Conservation (phyloP, 53 echinoderm and acorn worm species). For the Apostichopus leukothele region DNA sequence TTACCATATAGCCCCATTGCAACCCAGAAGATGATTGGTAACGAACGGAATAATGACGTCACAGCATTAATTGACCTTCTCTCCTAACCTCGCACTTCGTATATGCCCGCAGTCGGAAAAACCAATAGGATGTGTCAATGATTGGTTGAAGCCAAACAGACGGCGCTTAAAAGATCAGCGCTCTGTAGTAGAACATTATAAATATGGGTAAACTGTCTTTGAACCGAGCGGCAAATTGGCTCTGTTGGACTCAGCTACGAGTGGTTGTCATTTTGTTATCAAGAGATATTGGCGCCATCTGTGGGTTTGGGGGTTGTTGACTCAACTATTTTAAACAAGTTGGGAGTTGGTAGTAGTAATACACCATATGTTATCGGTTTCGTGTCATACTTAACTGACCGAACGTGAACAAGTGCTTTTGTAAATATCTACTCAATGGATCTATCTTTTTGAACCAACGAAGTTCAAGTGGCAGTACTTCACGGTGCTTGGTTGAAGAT, state of each 20-base stretch:
- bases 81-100: not conserved
- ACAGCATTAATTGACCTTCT: not conserved
- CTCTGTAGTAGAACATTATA: not conserved
- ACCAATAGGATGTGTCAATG: conserved; percentile 27
- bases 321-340: conserved; percentile 24
- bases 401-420: conserved; percentile 14
- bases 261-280: conserved; percentile 23
- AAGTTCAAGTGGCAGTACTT: conserved; percentile 39
- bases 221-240: conserved; percentile 37
- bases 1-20: no score
- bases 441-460: conserved; percentile 35
- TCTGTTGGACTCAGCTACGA: conserved; percentile 35
- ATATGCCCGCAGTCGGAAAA: conserved; percentile 3
- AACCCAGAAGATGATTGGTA: not conserved
- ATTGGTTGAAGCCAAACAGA: conserved; percentile 34
- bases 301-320: conserved; percentile 24
- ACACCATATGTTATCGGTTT: conserved; percentile 37
- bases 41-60: conserved; percentile 1
- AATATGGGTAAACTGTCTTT: conserved; percentile 1
- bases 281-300: conserved; percentile 37
- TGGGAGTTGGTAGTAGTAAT: conserved; percentile 24
- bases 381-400: conserved; percentile 1
- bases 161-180: not conserved
- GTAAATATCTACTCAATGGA: conserved; percentile 28
- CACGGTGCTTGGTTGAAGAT: conserved; percentile 3